Evolutionary conservation across 2,113 vertebrate genomes (phyloP).

Genomic region (Myanophis thanlyinensis): DNA sequence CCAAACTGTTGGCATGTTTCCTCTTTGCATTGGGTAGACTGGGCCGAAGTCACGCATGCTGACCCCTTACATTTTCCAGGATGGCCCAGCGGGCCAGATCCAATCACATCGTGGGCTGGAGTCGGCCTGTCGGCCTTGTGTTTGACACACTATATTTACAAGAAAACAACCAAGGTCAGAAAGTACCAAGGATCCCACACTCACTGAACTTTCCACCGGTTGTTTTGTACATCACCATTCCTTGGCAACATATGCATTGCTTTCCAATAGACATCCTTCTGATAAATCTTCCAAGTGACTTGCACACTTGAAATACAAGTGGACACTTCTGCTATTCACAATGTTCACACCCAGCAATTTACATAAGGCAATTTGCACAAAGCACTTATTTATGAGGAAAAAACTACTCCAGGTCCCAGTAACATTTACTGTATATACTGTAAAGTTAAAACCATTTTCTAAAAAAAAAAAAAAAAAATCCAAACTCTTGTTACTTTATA

Average conservation of each 20-base stretch:
- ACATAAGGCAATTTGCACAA: not conserved
- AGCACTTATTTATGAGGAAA: not conserved
- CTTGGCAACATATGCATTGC: not conserved
- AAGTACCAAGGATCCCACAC: not conserved
- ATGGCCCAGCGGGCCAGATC: no score
- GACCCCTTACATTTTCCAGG: no score
- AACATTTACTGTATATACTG: not conserved
- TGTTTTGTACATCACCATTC: not conserved
- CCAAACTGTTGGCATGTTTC: no score
- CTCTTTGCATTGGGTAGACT: no score
- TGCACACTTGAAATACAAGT: not conserved
- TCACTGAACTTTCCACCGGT: not conserved
- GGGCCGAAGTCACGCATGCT: no score
- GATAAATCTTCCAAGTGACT: not conserved
- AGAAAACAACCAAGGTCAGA: not conserved
- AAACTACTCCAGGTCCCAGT: not conserved
- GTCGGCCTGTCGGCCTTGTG: no score
- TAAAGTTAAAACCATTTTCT: not conserved
- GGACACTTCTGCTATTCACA: not conserved
- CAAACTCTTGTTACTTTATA: not conserved
- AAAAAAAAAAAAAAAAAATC: not conserved
- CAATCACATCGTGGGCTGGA: no score
- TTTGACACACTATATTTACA: no score
- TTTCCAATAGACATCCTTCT: not conserved
- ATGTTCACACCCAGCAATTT: not conserved